Conservation (phyloP, 1,140 invertebrate species). For the Drosophila hydei region DNA sequence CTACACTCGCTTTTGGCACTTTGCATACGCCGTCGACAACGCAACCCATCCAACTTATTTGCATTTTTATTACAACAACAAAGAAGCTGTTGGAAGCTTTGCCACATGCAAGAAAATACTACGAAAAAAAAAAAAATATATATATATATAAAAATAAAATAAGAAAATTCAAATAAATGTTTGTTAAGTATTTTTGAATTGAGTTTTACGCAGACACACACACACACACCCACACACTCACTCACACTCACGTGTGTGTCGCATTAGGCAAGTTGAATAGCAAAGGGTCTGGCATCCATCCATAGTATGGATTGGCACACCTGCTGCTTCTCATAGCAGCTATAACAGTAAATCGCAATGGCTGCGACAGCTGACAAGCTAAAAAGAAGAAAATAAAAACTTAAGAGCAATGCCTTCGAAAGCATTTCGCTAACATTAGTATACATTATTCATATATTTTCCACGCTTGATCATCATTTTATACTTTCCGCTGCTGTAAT, state of each 20-base stretch:
- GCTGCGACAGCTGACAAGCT: conserved; percentile 37
- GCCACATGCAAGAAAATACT: conserved; percentile 33
- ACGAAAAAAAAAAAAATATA: conserved; percentile 32
- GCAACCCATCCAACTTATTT: conserved; percentile 75
- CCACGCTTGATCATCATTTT: conserved; percentile 1
- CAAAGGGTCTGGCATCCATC: conserved; percentile 44
- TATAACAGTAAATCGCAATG: conserved; percentile 50
- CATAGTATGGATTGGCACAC: conserved; percentile 49
- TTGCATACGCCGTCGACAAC: conserved; percentile 70
- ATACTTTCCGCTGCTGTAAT: background rate
- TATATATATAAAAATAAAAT: conserved; percentile 13
- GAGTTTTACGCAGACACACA: conserved; percentile 59
- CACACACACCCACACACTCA: conserved; percentile 16
- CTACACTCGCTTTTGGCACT: conserved; percentile 71
- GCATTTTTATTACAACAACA: conserved; percentile 81
- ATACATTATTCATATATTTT: conserved; percentile 10
- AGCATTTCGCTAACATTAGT: conserved; percentile 11
- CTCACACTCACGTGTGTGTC: conserved; percentile 19
- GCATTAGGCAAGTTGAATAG: conserved; percentile 61
- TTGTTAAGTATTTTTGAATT: conserved; percentile 82
- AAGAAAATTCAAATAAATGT: conserved; percentile 78
- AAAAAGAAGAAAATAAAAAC: conserved; percentile 17
- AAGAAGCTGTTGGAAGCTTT: conserved; percentile 53
- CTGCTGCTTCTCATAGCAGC: conserved; percentile 67
- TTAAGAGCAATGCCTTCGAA: conserved; percentile 4